Evolutionary conservation across 2,113 vertebrate genomes (phyloP).

Genomic region (Odontophorus gujanensis): DNA sequence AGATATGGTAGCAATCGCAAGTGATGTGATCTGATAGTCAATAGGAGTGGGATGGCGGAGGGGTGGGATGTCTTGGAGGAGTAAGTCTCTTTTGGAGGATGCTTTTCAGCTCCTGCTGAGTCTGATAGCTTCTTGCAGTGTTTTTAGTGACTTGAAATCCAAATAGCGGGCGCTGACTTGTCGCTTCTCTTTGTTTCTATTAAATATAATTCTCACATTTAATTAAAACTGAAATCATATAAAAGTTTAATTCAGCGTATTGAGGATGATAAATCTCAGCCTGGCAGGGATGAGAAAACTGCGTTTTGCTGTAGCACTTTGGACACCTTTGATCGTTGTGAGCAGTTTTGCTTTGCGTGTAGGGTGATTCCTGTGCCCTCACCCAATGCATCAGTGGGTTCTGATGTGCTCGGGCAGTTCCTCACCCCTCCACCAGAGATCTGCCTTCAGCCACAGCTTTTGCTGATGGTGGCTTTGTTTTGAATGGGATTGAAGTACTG

Average conservation of each 20-base stretch:
- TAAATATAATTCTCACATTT: not conserved
- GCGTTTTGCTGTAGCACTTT: not conserved
- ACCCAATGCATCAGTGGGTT: not conserved
- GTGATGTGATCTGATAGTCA: constrained; percentile 47
- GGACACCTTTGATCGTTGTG: not conserved
- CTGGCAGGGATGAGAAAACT: not conserved
- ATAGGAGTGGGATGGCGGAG: not conserved
- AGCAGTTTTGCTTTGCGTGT: not conserved
- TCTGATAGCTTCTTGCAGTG: rapidly evolving
- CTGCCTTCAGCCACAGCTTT: not conserved
- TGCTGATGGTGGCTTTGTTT: not conserved
- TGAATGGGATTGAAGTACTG: rapidly evolving
- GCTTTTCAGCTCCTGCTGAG: not conserved
- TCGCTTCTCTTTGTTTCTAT: not conserved
- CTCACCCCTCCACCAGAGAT: not conserved
- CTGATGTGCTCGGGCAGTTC: not conserved
- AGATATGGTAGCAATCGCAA: not conserved
- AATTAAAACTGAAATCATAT: constrained; percentile 28
- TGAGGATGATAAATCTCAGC: not conserved
- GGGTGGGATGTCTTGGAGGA: not conserved
- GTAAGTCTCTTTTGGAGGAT: not conserved
- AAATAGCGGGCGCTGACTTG: not conserved
- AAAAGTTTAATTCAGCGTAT: not conserved
- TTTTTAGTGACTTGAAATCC: not conserved
- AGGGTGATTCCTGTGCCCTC: not conserved